Conservation (phyloP, 2,797 vertebrate species). For the Oreochromis mossambicus region DNA sequence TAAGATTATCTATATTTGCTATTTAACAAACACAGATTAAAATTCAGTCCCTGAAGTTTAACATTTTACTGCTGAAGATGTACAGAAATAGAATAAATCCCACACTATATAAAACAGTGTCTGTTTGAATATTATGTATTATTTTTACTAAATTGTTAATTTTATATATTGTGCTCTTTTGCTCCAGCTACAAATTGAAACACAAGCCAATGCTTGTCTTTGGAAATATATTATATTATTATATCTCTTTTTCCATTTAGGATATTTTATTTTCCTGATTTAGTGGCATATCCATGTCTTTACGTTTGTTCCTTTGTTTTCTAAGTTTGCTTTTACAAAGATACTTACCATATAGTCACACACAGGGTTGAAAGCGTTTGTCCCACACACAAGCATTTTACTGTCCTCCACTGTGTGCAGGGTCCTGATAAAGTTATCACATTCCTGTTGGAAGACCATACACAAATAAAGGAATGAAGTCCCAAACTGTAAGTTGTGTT, state of each 20-base stretch:
- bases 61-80: neutral
- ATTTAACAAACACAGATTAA: neutral
- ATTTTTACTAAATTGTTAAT: neutral
- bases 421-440: constrained; percentile 19
- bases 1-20: neutral
- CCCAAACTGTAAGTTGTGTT: neutral
- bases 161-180: neutral
- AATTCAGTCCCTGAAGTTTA: neutral
- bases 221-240: neutral
- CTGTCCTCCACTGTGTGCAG: constrained; percentile 9
- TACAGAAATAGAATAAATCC: neutral
- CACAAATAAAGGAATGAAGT: fast-evolving
- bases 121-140: neutral
- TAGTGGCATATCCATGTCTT: neutral
- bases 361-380: constrained; percentile 10
- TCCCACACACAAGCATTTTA: constrained; percentile 15
- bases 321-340: neutral
- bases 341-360: constrained; percentile 14
- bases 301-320: neutral
- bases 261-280: neutral
- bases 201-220: fast-evolving
- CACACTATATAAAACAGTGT: fast-evolving
- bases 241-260: neutral
- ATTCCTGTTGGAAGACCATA: neutral
- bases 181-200: neutral